Percentiles rank a stretch among this genome's conserved stretches.
Evolutionary conservation across 2,797 vertebrate species (phyloP).

Genomic region (Notolabrus celidotus): DNA sequence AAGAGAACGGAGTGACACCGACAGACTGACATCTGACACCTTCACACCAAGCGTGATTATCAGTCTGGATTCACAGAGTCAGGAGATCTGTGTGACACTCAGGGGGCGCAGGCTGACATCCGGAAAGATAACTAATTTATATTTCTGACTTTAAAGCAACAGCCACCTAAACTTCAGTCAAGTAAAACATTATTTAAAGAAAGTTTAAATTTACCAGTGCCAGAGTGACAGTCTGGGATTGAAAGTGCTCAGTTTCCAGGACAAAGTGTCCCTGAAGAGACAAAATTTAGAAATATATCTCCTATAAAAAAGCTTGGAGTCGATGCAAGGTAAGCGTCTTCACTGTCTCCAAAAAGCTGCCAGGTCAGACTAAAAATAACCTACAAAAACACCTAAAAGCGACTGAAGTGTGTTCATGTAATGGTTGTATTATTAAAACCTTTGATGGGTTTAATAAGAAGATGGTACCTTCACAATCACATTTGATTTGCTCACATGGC

Average conservation of each 20-base stretch:
- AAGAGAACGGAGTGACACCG: conserved; percentile 16
- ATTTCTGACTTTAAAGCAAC: conserved; percentile 21
- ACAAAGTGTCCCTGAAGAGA: neutral
- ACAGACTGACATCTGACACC: conserved; percentile 15
- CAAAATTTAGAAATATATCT: too few relatives aligned
- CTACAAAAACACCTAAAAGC: too few relatives aligned
- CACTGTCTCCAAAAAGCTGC: too few relatives aligned
- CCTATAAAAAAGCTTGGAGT: too few relatives aligned
- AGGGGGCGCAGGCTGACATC: conserved; percentile 16
- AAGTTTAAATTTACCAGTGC: neutral
- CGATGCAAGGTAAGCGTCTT: too few relatives aligned
- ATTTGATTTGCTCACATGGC: too few relatives aligned
- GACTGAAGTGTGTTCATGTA: too few relatives aligned
- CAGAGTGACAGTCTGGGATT: conserved; percentile 16
- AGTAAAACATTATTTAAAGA: conserved; percentile 17
- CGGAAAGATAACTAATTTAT: conserved; percentile 15
- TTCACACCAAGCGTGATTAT: conserved; percentile 42
- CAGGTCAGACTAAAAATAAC: too few relatives aligned
- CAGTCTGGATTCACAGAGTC: conserved; percentile 36
- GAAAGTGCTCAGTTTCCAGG: conserved; percentile 7
- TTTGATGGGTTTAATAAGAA: too few relatives aligned
- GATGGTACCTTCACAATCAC: too few relatives aligned
- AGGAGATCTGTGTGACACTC: conserved; percentile 29
- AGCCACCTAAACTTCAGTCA: neutral
- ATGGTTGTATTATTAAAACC: too few relatives aligned